These are phyloP conservation scores for Actinia equina DNA, from an alignment of 64 coral and sea anemone genomes.

Conservation along the genomic window DNA sequence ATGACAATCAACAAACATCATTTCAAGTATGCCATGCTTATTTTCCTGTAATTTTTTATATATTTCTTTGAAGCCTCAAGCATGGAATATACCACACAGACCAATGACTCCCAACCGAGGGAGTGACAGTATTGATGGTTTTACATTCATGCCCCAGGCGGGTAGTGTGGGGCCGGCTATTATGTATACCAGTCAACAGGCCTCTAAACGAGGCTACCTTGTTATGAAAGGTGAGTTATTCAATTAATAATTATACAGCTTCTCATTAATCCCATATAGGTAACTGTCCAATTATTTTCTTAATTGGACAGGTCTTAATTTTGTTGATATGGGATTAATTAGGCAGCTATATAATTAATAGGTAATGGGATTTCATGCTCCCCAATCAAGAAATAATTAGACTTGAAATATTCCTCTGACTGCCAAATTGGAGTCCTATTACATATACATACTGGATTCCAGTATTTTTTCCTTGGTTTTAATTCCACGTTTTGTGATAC, in stretches of 20 bases:
- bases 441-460: no score
- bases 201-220: slow-evolving; percentile 82
- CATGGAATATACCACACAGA: slow-evolving; percentile 75
- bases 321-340: no score
- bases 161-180: slow-evolving; percentile 46
- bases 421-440: no score
- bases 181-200: slow-evolving; percentile 70
- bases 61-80: slow-evolving; percentile 34
- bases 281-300: no score
- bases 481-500: no score
- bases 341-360: no score
- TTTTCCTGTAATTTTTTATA: not conserved
- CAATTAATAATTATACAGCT: not conserved
- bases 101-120: slow-evolving; percentile 54
- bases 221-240: slow-evolving; percentile 80
- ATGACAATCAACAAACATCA: not conserved
- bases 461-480: no score
- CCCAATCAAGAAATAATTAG: no score
- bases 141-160: slow-evolving; percentile 32
- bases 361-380: no score
- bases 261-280: no score
- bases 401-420: no score
- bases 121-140: slow-evolving; percentile 56
- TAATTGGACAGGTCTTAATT: no score
- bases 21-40: not conserved